phyloP scores from a whole-genome alignment of 1,140 invertebrate species.

The Varroa destructor region DNA sequence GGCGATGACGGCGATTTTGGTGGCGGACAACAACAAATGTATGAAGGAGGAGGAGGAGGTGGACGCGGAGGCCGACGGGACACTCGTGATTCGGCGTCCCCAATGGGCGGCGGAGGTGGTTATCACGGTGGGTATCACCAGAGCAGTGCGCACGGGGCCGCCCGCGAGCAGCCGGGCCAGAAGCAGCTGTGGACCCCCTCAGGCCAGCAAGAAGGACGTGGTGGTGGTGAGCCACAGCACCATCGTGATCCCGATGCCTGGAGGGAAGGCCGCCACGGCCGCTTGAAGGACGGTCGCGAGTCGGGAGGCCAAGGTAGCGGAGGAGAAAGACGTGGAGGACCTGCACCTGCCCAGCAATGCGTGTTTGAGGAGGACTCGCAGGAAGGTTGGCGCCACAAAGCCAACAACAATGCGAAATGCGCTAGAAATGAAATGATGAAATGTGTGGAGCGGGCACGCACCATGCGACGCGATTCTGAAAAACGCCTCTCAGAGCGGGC shows the following conservation, averaged over 20 bases:
- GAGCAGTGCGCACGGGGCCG: no score
- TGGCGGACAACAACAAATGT: not conserved
- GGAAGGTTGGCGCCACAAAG: not conserved
- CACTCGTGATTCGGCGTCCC: slow-evolving; percentile 9
- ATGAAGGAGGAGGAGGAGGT: not conserved
- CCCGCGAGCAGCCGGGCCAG: slow-evolving; percentile 27
- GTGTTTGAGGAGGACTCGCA: slow-evolving; percentile 24
- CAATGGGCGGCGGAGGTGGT: not conserved
- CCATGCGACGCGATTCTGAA: slow-evolving; percentile 17
- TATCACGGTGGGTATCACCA: no score
- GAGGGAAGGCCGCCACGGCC: slow-evolving; percentile 26
- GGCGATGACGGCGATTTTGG: not conserved
- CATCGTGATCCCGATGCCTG: slow-evolving; percentile 1
- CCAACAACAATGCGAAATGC: slow-evolving; percentile 13
- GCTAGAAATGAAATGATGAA: slow-evolving; percentile 25
- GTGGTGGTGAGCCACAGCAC: not conserved
- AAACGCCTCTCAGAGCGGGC: slow-evolving; percentile 8
- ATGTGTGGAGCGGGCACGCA: slow-evolving; percentile 17
- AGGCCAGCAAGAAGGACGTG: slow-evolving; percentile 12
- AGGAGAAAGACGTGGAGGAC: no score
- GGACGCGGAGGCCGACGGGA: not conserved
- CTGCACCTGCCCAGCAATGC: slow-evolving; percentile 7
- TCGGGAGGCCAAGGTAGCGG: slow-evolving; percentile 7
- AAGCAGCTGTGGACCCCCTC: slow-evolving; percentile 28
- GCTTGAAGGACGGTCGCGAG: slow-evolving; percentile 23